A percentile compares a stretch with the other conserved stretches of the same genome.
Conservation (phyloP, 2,888 invertebrate genomes). For the Acronicta aceris region DNA sequence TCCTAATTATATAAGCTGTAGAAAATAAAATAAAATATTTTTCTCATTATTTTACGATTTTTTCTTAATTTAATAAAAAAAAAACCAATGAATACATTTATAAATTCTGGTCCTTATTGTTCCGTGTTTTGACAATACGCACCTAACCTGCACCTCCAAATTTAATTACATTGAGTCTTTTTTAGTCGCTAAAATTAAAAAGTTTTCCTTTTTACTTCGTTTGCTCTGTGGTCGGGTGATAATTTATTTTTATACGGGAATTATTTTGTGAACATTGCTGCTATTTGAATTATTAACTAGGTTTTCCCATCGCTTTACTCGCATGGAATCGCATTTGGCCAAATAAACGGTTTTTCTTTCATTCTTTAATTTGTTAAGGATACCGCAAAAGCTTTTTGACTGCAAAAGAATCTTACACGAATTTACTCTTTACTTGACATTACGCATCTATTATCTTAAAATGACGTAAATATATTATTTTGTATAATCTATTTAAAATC, state of each 20-base stretch:
- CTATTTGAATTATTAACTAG: constrained; percentile 51
- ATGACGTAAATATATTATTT: not conserved
- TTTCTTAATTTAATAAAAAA: too few relatives aligned
- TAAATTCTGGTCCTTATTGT: constrained; percentile 5
- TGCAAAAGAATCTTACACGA: not conserved
- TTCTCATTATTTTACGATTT: too few relatives aligned
- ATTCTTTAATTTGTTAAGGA: constrained; percentile 24
- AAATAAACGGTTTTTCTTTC: too few relatives aligned
- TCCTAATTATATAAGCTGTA: too few relatives aligned
- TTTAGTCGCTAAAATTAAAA: constrained; percentile 50
- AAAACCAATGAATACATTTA: too few relatives aligned
- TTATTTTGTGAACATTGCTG: constrained; percentile 44
- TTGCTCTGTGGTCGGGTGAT: constrained; percentile 39
- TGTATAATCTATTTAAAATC: not conserved
- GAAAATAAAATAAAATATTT: too few relatives aligned
- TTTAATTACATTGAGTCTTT: constrained; percentile 48
- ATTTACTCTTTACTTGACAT: not conserved
- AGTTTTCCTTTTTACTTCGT: constrained; percentile 32
- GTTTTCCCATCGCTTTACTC: constrained; percentile 18
- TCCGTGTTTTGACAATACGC: constrained; percentile 30
- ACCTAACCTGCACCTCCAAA: constrained; percentile 30
- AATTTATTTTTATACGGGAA: constrained; percentile 46
- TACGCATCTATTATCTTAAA: not conserved
- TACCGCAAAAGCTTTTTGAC: constrained; percentile 6
- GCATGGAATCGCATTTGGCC: constrained; percentile 29